phyloP scores from a whole-genome alignment of 2,797 vertebrate genomes.

The Erithacus rubecula region DNA sequence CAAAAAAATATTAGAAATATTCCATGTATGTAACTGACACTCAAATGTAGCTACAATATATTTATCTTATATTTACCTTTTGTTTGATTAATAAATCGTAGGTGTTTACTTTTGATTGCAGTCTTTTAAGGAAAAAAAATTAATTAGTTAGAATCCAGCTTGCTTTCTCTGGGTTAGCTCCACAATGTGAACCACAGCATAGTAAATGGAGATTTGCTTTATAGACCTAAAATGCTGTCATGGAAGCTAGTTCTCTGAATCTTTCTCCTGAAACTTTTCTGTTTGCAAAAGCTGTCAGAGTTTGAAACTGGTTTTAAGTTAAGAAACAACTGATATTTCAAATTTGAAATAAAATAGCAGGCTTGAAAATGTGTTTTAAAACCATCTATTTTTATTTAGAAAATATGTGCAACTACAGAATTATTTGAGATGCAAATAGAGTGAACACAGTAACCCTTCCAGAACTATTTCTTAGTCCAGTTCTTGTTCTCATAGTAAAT shows the following conservation, averaged over 20 bases:
- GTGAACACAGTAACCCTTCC: background rate
- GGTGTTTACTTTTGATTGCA: background rate
- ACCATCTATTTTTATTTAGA: background rate
- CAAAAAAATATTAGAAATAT: background rate
- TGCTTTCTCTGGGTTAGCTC: background rate
- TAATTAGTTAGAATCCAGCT: background rate
- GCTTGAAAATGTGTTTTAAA: background rate
- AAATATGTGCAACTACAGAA: background rate
- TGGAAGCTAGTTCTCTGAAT: background rate
- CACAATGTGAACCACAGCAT: background rate
- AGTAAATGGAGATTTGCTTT: background rate
- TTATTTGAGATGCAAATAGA: constrained; percentile 26
- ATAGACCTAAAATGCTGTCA: background rate
- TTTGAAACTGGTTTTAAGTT: background rate
- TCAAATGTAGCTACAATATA: background rate
- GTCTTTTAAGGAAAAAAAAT: background rate
- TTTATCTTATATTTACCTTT: background rate
- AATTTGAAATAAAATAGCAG: background rate
- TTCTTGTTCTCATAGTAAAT: background rate
- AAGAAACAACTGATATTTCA: background rate
- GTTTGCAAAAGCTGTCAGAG: background rate
- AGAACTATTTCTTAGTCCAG: background rate
- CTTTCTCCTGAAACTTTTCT: background rate
- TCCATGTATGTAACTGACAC: background rate
- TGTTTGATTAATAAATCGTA: background rate